Conservation (phyloP, 2,797 vertebrate species). For the Anableps anableps region DNA sequence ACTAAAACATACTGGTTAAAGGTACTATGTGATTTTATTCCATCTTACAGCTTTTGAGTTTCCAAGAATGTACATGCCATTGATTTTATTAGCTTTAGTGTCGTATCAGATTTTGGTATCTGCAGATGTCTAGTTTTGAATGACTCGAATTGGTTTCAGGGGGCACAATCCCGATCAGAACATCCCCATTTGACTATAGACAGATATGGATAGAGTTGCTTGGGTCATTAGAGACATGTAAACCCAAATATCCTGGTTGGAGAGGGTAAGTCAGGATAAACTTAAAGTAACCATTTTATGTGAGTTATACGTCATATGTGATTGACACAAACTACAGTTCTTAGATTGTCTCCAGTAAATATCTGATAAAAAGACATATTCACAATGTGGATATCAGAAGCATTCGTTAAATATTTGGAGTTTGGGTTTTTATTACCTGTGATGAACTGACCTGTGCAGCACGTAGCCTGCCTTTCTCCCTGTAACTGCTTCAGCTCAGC, state of each 20-base stretch:
- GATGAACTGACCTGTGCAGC: background rate
- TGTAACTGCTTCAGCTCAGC: background rate
- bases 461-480: background rate
- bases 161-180: background rate
- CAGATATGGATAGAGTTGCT: background rate
- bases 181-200: background rate
- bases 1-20: background rate
- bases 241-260: background rate
- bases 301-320: background rate
- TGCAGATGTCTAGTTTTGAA: background rate
- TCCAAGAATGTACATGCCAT: background rate
- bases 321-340: background rate
- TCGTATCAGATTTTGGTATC: background rate
- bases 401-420: background rate
- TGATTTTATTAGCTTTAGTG: background rate
- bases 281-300: background rate
- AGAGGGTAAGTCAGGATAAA: background rate
- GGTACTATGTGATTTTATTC: background rate
- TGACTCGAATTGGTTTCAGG: background rate
- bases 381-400: background rate
- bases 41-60: background rate
- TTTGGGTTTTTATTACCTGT: background rate
- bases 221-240: background rate
- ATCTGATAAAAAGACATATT: background rate
- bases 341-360: background rate